Evolutionary conservation across 2,888 invertebrate genomes (phyloP).

Genomic region (Plebejus argus): DNA sequence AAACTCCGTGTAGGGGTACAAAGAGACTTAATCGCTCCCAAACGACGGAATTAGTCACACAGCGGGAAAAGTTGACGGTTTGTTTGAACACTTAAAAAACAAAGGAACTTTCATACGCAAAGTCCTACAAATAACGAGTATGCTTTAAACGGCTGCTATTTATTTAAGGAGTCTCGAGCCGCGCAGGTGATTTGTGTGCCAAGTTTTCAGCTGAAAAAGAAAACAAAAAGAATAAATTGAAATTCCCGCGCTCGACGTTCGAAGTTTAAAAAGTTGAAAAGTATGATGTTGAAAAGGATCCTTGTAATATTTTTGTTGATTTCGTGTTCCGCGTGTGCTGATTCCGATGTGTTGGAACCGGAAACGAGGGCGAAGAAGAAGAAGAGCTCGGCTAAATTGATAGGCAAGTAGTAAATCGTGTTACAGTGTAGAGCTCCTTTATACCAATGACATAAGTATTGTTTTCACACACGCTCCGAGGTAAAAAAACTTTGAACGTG

Average conservation of each 20-base stretch:
- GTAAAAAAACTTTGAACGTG: background rate
- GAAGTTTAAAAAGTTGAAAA: constrained; percentile 6
- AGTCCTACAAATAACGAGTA: constrained; percentile 56
- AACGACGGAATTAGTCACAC: constrained; percentile 69
- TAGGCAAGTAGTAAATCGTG: constrained; percentile 56
- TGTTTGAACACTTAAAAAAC: constrained; percentile 64
- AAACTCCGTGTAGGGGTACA: constrained; percentile 53
- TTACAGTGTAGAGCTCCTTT: background rate
- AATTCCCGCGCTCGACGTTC: constrained; percentile 5
- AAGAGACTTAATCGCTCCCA: constrained; percentile 62
- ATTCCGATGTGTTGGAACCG: constrained; percentile 52
- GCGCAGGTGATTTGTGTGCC: constrained; percentile 46
- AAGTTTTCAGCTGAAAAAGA: constrained; percentile 17
- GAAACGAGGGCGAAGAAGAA: constrained; percentile 70
- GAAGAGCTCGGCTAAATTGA: constrained; percentile 57
- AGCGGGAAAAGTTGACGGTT: constrained; percentile 60
- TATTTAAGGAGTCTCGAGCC: constrained; percentile 55
- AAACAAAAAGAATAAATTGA: background rate
- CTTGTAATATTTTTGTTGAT: constrained; percentile 54
- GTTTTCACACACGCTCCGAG: background rate
- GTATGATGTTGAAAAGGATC: constrained; percentile 56
- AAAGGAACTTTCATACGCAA: constrained; percentile 63
- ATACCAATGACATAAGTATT: too few species aligned
- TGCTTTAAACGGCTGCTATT: constrained; percentile 54
- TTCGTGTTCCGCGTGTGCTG: constrained; percentile 64